These are phyloP conservation scores for Gobius niger DNA, from an alignment of 2,113 vertebrate genomes.

Conservation along the genomic window DNA sequence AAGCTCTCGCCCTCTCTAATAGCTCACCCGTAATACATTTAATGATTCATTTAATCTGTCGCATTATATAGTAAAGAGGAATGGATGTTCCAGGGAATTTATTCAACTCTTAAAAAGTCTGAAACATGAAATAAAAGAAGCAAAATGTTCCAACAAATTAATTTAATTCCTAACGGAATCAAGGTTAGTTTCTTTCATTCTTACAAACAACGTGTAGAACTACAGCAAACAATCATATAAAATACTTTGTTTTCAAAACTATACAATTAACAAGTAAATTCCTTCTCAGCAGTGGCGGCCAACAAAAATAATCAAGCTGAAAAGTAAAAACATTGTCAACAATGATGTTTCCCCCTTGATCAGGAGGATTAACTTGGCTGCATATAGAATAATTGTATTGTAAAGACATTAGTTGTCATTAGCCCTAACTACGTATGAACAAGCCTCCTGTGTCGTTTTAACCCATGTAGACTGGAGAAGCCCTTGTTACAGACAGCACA, in stretches of 20 bases:
- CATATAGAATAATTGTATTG: background rate
- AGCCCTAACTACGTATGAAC: constrained; percentile 58
- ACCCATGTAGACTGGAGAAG: constrained; percentile 70
- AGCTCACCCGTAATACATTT: too few relatives aligned
- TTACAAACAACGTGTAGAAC: constrained; percentile 61
- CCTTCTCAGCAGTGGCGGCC: constrained; percentile 20
- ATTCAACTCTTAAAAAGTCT: background rate
- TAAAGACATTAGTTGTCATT: constrained; percentile 1
- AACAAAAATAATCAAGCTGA: constrained; percentile 21
- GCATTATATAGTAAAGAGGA: too few relatives aligned
- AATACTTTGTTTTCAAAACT: constrained; percentile 53
- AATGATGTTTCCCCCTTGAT: background rate
- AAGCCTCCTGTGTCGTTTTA: constrained; percentile 69
- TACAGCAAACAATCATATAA: constrained; percentile 68
- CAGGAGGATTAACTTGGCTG: background rate
- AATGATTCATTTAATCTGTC: too few relatives aligned
- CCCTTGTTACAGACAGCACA: constrained; percentile 63
- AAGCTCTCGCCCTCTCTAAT: too few relatives aligned
- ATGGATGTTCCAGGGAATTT: too few relatives aligned
- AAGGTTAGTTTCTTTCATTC: constrained; percentile 44
- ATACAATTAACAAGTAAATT: constrained; percentile 40
- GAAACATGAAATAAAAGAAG: constrained; percentile 28
- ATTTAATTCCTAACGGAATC: constrained; percentile 37
- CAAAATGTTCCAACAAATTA: constrained; percentile 55
- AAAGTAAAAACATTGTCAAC: background rate